These are phyloP conservation scores for Lithodes maja DNA, from an alignment of 2,888 invertebrate species.

Conservation along the genomic window DNA sequence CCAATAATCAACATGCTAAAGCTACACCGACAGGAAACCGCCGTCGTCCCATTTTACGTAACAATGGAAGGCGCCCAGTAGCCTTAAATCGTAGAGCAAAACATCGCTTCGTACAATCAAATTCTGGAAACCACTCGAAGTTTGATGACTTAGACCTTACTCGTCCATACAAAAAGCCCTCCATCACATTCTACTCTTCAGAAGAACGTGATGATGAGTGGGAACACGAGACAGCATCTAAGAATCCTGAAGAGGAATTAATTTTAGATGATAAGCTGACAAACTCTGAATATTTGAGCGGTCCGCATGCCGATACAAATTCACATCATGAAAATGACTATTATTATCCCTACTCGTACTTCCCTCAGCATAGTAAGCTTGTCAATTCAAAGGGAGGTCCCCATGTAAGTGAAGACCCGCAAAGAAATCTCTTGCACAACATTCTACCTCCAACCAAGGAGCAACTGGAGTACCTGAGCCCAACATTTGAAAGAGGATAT, in stretches of 20 bases:
- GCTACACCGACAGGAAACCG: too few relatives aligned
- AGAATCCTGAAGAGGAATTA: background rate
- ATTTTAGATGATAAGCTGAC: background rate
- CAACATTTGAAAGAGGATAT: constrained; percentile 2
- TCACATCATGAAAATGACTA: constrained; percentile 21
- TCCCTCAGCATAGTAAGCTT: background rate
- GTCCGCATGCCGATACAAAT: background rate
- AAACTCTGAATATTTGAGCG: background rate
- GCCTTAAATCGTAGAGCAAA: too few relatives aligned
- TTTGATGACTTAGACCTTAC: too few relatives aligned
- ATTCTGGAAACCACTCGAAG: too few relatives aligned
- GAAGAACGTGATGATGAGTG: constrained; percentile 22
- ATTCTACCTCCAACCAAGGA: background rate
- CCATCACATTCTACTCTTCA: constrained; percentile 49
- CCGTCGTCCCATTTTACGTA: too few relatives aligned
- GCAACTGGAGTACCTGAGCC: constrained; percentile 37
- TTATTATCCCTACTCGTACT: constrained; percentile 1
- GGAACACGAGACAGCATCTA: background rate
- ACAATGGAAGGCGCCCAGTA: too few relatives aligned
- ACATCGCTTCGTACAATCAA: too few relatives aligned
- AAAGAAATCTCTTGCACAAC: background rate
- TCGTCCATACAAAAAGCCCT: constrained; percentile 35
- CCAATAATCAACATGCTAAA: too few relatives aligned
- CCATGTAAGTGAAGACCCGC: constrained; percentile 13
- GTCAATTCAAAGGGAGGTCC: constrained; percentile 38